A percentile compares a stretch with the other conserved stretches of the same genome.
phyloP scores from a whole-genome alignment of 1,140 invertebrate species.

The Nebria ingens region DNA sequence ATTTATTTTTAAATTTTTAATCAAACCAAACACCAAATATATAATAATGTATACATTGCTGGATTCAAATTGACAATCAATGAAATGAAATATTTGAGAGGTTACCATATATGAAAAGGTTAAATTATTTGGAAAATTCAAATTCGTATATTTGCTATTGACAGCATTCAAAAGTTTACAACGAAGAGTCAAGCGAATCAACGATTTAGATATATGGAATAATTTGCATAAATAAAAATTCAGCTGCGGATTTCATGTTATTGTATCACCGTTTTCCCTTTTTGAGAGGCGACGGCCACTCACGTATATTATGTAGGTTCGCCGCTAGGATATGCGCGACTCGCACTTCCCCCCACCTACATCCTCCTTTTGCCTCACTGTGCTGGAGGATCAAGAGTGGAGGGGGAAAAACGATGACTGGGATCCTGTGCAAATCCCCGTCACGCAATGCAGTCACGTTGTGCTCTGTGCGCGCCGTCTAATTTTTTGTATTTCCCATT shows the following conservation, averaged over 20 bases:
- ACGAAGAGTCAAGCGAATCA: neutral
- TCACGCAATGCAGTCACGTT: constrained; percentile 8
- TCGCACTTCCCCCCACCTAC: neutral
- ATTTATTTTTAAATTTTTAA: no score
- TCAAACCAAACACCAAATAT: no score
- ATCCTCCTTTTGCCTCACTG: neutral
- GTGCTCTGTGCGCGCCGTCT: neutral
- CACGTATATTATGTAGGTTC: neutral
- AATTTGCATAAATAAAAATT: constrained; percentile 7
- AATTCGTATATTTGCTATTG: constrained; percentile 5
- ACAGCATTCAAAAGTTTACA: constrained; percentile 1
- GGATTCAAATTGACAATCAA: no score
- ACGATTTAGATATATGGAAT: no score
- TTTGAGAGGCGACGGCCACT: neutral
- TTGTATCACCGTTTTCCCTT: neutral
- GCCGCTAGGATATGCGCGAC: neutral
- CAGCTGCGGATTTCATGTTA: neutral
- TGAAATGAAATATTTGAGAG: no score
- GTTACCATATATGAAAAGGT: no score
- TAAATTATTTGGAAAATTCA: no score
- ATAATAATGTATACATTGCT: no score
- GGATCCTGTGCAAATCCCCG: constrained; percentile 3
- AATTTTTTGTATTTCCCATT: constrained; percentile 2
- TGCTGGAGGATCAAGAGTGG: neutral
- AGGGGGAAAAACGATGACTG: neutral